Percentiles rank a stretch among this genome's conserved stretches.
These are phyloP conservation scores for Protonemura montana DNA, from an alignment of 2,888 invertebrate species.

Conservation along the genomic window DNA sequence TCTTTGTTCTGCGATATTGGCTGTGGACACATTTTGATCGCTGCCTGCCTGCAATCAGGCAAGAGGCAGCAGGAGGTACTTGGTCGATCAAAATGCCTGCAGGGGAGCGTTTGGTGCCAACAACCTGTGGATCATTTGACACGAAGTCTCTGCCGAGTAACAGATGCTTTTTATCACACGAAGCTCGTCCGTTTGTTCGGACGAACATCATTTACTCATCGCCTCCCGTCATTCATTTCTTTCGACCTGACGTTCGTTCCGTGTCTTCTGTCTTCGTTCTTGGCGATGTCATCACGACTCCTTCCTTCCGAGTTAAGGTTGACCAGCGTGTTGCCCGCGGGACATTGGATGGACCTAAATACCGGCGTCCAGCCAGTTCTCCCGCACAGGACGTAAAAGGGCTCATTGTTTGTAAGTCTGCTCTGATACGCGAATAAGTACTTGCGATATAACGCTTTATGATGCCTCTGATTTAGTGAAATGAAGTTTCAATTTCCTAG, in stretches of 20 bases:
- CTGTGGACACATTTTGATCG: not conserved
- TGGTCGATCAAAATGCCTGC: not conserved
- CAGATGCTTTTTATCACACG: not conserved
- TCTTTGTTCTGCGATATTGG: too few relatives aligned
- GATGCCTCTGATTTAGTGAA: not conserved
- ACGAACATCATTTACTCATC: not conserved
- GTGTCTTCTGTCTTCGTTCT: not conserved
- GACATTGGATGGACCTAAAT: too few relatives aligned
- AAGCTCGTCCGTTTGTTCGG: not conserved
- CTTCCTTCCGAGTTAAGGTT: not conserved
- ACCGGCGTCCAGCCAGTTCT: too few relatives aligned
- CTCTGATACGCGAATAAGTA: not conserved
- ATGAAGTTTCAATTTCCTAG: not conserved
- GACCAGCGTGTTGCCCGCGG: too few relatives aligned
- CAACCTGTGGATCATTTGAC: conserved; percentile 7
- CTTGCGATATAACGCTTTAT: not conserved
- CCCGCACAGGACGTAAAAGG: too few relatives aligned
- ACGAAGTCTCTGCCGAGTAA: not conserved
- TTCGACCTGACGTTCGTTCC: not conserved
- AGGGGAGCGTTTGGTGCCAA: not conserved
- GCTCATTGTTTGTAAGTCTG: not conserved
- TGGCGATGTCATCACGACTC: not conserved
- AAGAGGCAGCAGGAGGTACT: not conserved
- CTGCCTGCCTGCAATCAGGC: not conserved
- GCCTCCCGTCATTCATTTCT: not conserved